phyloP scores from a whole-genome alignment of 2,888 invertebrate species.

The Anodontia alba region DNA sequence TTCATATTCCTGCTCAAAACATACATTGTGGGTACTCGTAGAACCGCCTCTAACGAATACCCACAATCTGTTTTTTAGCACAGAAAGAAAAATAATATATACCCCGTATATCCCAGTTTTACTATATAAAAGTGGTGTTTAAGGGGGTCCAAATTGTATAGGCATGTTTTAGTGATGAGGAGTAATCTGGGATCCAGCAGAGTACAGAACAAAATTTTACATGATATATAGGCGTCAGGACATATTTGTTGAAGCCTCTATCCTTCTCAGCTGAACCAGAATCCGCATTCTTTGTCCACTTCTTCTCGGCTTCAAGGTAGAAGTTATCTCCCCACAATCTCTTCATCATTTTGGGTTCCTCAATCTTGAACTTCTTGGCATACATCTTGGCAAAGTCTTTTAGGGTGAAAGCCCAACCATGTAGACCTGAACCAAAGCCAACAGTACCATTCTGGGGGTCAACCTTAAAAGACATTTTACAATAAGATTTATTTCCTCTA shows the following conservation, averaged over 20 bases:
- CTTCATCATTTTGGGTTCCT: conserved; percentile 97
- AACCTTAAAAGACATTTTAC: conserved; percentile 88
- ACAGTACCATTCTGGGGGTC: conserved; percentile 99
- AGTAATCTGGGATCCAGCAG: too few species aligned
- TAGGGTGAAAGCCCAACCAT: conserved; percentile 99
- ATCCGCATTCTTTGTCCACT: conserved; percentile 90
- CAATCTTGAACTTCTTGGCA: conserved; percentile 97
- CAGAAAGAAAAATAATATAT: too few species aligned
- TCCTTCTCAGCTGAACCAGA: conserved; percentile 34
- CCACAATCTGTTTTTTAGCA: too few species aligned
- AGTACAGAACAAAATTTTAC: too few species aligned
- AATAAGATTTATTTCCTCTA: too few species aligned
- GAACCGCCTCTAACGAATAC: too few species aligned
- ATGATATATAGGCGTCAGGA: conserved; percentile 99
- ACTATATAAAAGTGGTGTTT: too few species aligned
- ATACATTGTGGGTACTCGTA: too few species aligned
- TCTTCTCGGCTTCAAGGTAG: conserved; percentile 98
- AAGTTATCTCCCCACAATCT: conserved; percentile 98
- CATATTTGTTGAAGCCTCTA: conserved; percentile 99
- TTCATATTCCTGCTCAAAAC: too few species aligned
- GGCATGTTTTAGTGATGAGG: too few species aligned
- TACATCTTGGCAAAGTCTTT: conserved; percentile 99
- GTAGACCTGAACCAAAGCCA: conserved; percentile 99
- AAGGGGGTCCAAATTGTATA: too few species aligned
- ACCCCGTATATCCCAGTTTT: too few species aligned